Percentiles rank a stretch among this genome's conserved stretches.
phyloP scores from a whole-genome alignment of 2,797 vertebrate genomes.

The Merluccius polli region DNA sequence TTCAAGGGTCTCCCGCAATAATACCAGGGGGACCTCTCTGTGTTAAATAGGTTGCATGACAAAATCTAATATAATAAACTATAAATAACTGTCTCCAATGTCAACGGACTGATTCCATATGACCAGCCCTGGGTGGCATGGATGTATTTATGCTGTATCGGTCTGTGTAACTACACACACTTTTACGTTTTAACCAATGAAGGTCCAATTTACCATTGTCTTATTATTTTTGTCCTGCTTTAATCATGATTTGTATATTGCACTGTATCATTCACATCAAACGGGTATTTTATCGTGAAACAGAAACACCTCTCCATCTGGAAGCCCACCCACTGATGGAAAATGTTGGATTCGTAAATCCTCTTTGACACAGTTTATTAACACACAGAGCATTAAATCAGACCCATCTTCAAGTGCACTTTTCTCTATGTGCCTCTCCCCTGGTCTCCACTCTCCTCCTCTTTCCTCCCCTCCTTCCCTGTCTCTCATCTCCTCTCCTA shows the following conservation, averaged over 20 bases:
- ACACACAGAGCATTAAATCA: too few relatives aligned
- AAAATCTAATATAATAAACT: neutral
- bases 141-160: neutral
- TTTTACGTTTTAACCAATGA: neutral
- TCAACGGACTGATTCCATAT: neutral
- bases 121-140: neutral
- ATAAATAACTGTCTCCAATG: neutral
- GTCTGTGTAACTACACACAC: neutral
- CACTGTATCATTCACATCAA: neutral
- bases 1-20: neutral
- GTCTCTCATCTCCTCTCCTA: neutral
- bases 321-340: too few relatives aligned
- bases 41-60: neutral
- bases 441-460: conserved; percentile 3
- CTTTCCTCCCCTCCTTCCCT: neutral
- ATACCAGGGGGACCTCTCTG: neutral
- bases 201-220: too few relatives aligned
- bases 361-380: too few relatives aligned
- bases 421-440: too few relatives aligned
- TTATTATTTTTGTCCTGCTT: too few relatives aligned
- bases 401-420: too few relatives aligned
- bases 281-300: too few relatives aligned
- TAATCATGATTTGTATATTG: neutral
- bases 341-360: too few relatives aligned
- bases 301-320: too few relatives aligned